phyloP scores from a whole-genome alignment of 2,888 invertebrate species.

The Dichetophora obliterata region DNA sequence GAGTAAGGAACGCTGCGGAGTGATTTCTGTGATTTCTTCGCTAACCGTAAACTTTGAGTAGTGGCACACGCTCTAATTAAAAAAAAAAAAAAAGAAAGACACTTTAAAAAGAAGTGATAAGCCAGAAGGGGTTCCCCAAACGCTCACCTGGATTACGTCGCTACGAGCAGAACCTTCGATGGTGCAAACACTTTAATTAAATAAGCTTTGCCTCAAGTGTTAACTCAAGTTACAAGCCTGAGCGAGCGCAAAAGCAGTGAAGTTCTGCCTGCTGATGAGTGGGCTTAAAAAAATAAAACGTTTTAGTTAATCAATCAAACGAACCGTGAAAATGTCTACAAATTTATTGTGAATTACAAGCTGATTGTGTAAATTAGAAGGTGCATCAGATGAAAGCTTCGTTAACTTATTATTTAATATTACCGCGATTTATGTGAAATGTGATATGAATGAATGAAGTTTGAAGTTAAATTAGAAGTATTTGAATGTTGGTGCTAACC shows the following conservation, averaged over 20 bases:
- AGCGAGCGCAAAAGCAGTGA: not conserved
- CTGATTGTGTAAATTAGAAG: not conserved
- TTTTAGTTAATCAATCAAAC: not conserved
- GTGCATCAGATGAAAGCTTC: not conserved
- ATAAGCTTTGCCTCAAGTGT: not conserved
- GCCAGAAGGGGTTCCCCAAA: constrained; percentile 2
- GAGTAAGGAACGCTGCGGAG: constrained; percentile 22
- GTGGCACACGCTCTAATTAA: not conserved
- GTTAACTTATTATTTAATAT: too few species aligned
- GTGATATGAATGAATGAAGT: not conserved
- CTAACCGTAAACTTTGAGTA: not conserved
- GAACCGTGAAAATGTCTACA: constrained; percentile 16
- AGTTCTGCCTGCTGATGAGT: not conserved
- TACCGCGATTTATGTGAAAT: not conserved
- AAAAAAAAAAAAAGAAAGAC: not conserved
- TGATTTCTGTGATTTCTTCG: not conserved
- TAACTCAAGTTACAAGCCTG: not conserved
- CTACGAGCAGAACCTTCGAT: constrained; percentile 22
- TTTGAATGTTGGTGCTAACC: too few species aligned
- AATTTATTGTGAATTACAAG: constrained; percentile 6
- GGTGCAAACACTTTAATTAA: constrained; percentile 7
- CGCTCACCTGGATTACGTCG: constrained; percentile 33
- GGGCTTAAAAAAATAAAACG: not conserved
- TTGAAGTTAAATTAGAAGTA: not conserved
- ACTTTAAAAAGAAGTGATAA: not conserved